Percentiles rank a stretch among this genome's conserved stretches.
phyloP scores from a whole-genome alignment of 1,140 invertebrate species.

The Zaprionus kolodkinae region DNA sequence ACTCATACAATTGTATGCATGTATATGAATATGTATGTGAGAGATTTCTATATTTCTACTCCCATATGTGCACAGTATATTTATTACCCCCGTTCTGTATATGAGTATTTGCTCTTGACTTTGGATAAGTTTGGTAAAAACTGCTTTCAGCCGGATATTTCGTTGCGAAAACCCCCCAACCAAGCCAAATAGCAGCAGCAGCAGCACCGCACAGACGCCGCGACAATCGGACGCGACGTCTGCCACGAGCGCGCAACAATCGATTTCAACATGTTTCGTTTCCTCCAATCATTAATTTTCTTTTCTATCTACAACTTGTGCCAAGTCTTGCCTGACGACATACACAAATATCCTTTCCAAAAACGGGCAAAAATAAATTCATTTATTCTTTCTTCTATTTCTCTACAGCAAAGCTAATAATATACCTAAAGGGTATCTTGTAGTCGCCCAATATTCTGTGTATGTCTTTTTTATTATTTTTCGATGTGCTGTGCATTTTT shows the following conservation, averaged over 20 bases:
- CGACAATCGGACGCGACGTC: constrained; percentile 12
- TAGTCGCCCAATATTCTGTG: neutral
- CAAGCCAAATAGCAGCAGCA: constrained; percentile 35
- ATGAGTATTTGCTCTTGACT: constrained; percentile 69
- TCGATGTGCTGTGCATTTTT: neutral
- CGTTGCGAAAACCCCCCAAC: constrained; percentile 26
- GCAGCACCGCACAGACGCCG: constrained; percentile 40
- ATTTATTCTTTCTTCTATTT: no score
- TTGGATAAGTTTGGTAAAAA: constrained; percentile 82
- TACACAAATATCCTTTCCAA: neutral
- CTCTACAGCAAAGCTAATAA: no score
- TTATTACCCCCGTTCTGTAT: constrained; percentile 24
- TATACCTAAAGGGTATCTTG: neutral
- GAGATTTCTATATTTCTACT: constrained; percentile 10
- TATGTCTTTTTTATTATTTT: neutral
- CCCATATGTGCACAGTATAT: constrained; percentile 29
- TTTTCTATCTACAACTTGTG: constrained; percentile 1
- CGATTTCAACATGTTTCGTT: constrained; percentile 39
- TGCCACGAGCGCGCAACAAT: constrained; percentile 15
- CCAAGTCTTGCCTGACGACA: neutral
- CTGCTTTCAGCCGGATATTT: constrained; percentile 78
- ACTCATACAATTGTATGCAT: neutral
- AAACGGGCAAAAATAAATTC: no score
- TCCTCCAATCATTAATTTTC: constrained; percentile 33
- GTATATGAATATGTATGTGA: neutral